These are phyloP conservation scores for Melierax canorus DNA, from an alignment of 2,113 vertebrate species.

Conservation along the genomic window DNA sequence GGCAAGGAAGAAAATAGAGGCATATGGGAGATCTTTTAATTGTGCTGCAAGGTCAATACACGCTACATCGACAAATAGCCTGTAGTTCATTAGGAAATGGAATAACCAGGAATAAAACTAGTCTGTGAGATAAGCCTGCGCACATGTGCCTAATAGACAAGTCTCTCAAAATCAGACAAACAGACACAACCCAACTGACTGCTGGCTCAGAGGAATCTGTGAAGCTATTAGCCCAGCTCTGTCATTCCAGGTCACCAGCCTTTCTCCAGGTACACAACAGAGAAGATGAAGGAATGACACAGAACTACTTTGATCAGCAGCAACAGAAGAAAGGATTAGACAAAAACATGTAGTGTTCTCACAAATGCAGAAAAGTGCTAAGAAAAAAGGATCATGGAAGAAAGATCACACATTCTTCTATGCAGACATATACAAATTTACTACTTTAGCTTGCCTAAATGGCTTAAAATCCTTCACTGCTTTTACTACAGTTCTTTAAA, in stretches of 20 bases:
- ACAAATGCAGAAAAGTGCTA: neutral
- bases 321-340: neutral
- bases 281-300: neutral
- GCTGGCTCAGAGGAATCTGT: neutral
- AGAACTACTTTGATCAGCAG: neutral
- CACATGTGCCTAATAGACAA: neutral
- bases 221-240: neutral
- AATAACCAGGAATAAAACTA: neutral
- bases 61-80: fast-evolving
- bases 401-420: neutral
- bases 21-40: neutral
- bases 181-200: neutral
- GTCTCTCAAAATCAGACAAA: neutral
- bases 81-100: neutral
- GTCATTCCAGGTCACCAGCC: neutral
- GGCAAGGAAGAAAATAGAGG: neutral
- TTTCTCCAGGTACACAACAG: neutral
- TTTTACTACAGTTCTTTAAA: neutral
- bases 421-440: neutral
- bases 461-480: neutral
- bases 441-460: neutral
- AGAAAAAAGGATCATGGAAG: neutral
- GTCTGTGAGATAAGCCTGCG: neutral
- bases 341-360: neutral
- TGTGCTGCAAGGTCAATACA: neutral